Conservation (phyloP, 1,140 invertebrate genomes). For the Drosophila ambigua region DNA sequence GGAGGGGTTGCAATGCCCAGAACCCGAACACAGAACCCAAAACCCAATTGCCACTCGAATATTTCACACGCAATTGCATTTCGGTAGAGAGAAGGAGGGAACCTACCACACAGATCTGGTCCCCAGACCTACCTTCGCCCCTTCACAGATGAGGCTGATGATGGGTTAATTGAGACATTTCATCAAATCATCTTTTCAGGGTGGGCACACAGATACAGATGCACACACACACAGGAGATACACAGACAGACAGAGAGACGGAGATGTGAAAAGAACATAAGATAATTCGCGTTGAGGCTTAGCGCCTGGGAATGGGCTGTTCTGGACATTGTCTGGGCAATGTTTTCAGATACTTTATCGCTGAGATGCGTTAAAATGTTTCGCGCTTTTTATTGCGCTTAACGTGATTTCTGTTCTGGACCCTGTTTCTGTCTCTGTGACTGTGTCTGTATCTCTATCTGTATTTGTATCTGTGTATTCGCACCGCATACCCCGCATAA, state of each 20-base stretch:
- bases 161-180: conserved; percentile 77
- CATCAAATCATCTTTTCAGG: conserved; percentile 73
- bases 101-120: neutral
- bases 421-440: conserved; percentile 16
- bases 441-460: neutral
- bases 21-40: conserved; percentile 19
- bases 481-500: conserved; percentile 52
- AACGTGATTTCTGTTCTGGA: conserved; percentile 68
- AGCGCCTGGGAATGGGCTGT: conserved; percentile 62
- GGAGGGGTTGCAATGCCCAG: conserved; percentile 34
- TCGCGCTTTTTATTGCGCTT: conserved; percentile 81
- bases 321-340: conserved; percentile 65
- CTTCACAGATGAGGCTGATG: conserved; percentile 35
- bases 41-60: conserved; percentile 27
- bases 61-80: conserved; percentile 67
- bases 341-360: conserved; percentile 82
- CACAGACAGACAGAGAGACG: neutral
- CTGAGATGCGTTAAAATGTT: conserved; percentile 78
- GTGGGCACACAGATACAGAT: conserved; percentile 45
- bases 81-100: too few relatives aligned
- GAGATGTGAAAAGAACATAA: conserved; percentile 47
- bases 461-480: conserved; percentile 16
- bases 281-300: conserved; percentile 73
- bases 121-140: neutral
- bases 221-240: neutral